Evolutionary conservation across 2,113 vertebrate species (phyloP).

Genomic region (Epinephelus moara): DNA sequence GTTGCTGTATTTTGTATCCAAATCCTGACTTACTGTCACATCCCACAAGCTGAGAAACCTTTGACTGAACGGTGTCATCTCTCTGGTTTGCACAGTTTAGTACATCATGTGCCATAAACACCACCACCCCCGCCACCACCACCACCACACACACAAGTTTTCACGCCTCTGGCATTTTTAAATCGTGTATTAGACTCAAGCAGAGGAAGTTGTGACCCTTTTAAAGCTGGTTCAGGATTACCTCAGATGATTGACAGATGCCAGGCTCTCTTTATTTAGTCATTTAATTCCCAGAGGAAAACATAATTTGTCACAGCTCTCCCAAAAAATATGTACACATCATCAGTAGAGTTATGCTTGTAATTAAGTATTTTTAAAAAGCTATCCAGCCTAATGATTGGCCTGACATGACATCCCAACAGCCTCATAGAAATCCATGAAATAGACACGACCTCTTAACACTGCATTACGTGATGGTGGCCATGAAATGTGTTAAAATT

Average conservation of each 20-base stretch:
- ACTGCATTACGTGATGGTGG: too few species aligned
- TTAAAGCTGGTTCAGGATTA: constrained; percentile 30
- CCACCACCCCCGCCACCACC: too few species aligned
- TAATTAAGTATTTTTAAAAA: not conserved
- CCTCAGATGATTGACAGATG: constrained; percentile 41
- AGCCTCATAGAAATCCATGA: too few species aligned
- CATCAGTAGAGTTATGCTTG: not conserved
- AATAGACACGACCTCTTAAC: too few species aligned
- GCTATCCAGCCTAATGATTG: too few species aligned
- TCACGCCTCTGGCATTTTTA: constrained; percentile 20
- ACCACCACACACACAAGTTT: not conserved
- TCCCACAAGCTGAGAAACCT: not conserved
- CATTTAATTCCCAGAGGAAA: constrained; percentile 17
- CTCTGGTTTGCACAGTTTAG: constrained; percentile 3
- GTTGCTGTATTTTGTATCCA: not conserved
- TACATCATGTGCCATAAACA: not conserved
- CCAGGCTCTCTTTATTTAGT: constrained; percentile 18
- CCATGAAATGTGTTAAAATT: too few species aligned
- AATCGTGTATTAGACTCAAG: constrained; percentile 6
- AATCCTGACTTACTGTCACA: constrained; percentile 11
- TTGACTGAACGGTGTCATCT: constrained; percentile 9
- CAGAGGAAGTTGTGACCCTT: constrained; percentile 6
- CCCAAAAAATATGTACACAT: not conserved
- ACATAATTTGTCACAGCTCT: not conserved
- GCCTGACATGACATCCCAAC: too few species aligned